Evolutionary conservation across 2,113 vertebrate species (phyloP).

Genomic region (Mungos mungo): DNA sequence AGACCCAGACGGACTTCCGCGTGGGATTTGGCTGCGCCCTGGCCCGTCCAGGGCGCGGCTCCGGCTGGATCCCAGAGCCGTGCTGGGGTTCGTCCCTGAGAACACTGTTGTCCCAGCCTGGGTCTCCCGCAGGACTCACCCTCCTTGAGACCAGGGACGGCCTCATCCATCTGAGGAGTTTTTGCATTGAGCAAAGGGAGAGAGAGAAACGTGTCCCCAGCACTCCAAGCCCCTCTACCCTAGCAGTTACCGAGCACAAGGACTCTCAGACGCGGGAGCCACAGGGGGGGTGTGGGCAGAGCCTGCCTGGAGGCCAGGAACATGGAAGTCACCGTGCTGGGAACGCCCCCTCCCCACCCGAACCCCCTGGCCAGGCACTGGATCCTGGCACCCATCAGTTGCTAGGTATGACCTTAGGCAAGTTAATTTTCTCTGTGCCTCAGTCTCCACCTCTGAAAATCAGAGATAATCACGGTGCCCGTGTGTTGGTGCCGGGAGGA

Average conservation of each 20-base stretch:
- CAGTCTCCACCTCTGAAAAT: not conserved
- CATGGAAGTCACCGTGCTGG: too few species aligned
- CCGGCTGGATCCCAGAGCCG: not conserved
- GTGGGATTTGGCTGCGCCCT: not conserved
- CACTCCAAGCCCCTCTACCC: not conserved
- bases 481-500: not conserved
- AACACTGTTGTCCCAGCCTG: not conserved
- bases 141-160: not conserved
- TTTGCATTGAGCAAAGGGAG: not conserved
- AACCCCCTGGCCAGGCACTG: not conserved
- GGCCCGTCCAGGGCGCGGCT: too few species aligned
- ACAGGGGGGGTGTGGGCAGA: not conserved
- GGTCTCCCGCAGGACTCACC: not conserved
- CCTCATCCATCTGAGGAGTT: not conserved
- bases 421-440: not conserved
- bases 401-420: not conserved
- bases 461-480: not conserved
- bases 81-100: fast-evolving
- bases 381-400: not conserved
- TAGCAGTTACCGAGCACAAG: not conserved
- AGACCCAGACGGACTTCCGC: not conserved
- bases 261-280: not conserved
- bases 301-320: not conserved
- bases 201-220: not conserved
- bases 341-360: not conserved